Evolutionary conservation across 2,113 vertebrate species (phyloP).

Genomic region (Phodopus roborovskii): DNA sequence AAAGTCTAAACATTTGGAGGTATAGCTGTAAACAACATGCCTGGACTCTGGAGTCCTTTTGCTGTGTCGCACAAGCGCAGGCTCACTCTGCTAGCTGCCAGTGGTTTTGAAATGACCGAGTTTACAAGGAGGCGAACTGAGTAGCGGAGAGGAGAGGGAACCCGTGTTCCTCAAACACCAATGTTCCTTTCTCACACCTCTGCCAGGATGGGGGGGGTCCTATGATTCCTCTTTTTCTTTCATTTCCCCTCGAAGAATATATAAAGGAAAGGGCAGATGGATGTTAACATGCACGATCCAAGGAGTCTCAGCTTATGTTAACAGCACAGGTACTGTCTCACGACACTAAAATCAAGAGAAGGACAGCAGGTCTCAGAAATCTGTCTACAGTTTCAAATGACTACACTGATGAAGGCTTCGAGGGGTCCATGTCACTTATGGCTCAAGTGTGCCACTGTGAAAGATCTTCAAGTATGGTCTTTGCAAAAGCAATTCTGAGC

Average conservation of each 20-base stretch:
- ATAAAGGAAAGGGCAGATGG: not conserved
- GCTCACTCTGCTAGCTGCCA: not conserved
- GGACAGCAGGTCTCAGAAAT: not conserved
- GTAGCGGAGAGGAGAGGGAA: not conserved
- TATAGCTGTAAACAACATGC: not conserved
- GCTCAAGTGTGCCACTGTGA: not conserved
- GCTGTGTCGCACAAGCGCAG: not conserved
- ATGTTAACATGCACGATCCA: not conserved
- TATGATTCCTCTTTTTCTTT: not conserved
- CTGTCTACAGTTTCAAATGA: not conserved
- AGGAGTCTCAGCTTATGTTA: not conserved
- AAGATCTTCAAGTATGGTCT: not conserved
- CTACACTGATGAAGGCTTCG: not conserved
- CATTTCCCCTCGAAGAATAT: not conserved
- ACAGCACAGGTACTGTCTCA: not conserved
- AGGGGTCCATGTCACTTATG: not conserved
- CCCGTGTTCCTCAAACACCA: not conserved
- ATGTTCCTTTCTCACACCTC: not conserved
- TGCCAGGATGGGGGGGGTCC: not conserved
- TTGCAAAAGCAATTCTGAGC: constrained; percentile 16
- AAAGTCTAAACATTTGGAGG: not conserved
- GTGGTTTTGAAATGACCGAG: not conserved
- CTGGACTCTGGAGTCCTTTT: not conserved
- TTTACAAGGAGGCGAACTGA: not conserved
- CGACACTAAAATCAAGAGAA: not conserved